Evolutionary conservation across 1,140 invertebrate species (phyloP).

Genomic region (Cotesia vestalis): DNA sequence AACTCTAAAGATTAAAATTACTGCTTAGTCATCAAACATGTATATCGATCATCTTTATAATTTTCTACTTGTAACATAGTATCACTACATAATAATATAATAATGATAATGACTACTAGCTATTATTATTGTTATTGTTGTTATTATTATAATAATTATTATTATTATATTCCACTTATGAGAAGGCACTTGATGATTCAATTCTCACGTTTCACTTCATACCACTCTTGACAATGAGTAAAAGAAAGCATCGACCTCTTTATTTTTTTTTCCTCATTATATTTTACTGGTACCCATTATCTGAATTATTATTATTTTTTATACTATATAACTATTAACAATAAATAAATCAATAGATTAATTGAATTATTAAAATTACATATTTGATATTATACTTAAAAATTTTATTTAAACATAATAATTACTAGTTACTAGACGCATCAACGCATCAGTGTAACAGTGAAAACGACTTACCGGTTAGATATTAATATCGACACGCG

Average conservation of each 20-base stretch:
- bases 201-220: constrained; percentile 45
- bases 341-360: too few species aligned
- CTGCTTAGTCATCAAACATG: constrained; percentile 28
- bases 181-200: constrained; percentile 20
- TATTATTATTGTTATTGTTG: not conserved
- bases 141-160: not conserved
- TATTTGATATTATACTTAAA: too few species aligned
- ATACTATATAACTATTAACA: too few species aligned
- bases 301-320: too few species aligned
- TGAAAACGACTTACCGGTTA: too few species aligned
- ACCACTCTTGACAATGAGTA: constrained; percentile 36
- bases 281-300: not conserved
- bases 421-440: too few species aligned
- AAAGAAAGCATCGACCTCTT: constrained; percentile 43
- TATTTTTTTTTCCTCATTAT: constrained; percentile 25
- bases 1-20: constrained; percentile 4
- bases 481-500: too few species aligned
- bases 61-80: not conserved
- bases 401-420: too few species aligned
- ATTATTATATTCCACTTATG: not conserved
- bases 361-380: too few species aligned
- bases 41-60: constrained; percentile 1
- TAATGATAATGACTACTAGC: not conserved
- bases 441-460: too few species aligned
- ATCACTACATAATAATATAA: too few species aligned